Evolutionary conservation across 2,797 vertebrate genomes (phyloP), one percentile per base, ranked within the genome.

Genomic region (Tangara arthus): DNA sequence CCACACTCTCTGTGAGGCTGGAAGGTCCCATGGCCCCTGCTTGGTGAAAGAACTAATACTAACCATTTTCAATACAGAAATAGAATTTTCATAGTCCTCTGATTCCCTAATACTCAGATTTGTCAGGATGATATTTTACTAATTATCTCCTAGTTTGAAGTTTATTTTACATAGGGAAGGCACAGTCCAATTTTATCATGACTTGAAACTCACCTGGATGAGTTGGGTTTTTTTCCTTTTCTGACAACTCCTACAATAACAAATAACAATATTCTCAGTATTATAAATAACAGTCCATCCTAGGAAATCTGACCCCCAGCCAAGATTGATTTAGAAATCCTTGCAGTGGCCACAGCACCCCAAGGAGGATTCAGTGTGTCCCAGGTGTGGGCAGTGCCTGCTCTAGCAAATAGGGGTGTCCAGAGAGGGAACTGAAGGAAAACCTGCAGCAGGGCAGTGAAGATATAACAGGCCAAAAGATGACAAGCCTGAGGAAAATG

Each of bases 361-460:
- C 8, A 3, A 0, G 11, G 5, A 7, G 15, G 32, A 26, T 20
- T 39, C 18, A 13, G 1, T 0, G 1, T 63, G 30, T 28, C n/a
- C 59, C 34, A n/a, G 30, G 13, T 42, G 32, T 17, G 35, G 47
- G 17, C 27, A 16, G 26, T 35, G 32, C 30, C 59, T 71, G 2
- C 12, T 20, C n/a, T 37, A 68, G 59, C 50, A 68, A 83, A 59
- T 0, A 19, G 26, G 4, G 12, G 1, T 70, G 28, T 24, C 37
- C 34, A 37, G n/a, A 52, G 15, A 3, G 13, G 11, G 59, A 77
- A 59, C 26, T 16, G 41, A 55, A 72, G 21, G 15, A 26, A 63
- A 87, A 71, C 12, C 50, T 61, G 18, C 28, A 52, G 27, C 16
- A 35, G 42, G 22, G 24, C 52, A 85, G 11, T 15, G 44, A 52